phyloP scores from a whole-genome alignment of 2,113 vertebrate genomes.

The Dunckerocampus dactyliophorus region DNA sequence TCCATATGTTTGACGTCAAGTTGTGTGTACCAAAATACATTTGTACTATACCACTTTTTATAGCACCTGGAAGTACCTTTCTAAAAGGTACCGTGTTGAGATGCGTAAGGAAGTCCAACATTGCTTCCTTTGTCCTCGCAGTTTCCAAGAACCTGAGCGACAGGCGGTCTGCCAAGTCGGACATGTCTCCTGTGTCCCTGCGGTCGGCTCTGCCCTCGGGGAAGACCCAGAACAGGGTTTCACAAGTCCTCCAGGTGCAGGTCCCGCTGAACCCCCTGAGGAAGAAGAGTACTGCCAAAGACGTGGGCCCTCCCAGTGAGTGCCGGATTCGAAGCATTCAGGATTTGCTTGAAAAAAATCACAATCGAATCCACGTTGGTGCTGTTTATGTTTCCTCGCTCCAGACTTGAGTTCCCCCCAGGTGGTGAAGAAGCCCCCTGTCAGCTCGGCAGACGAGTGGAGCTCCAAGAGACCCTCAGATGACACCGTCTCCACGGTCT shows the following conservation, averaged over 20 bases:
- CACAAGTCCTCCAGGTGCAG: slow-evolving; percentile 89
- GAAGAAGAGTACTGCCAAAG: slow-evolving; percentile 86
- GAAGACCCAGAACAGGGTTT: slow-evolving; percentile 87
- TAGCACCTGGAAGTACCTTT: too few species aligned
- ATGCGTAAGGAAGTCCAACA: neutral
- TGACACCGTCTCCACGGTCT: slow-evolving; percentile 79
- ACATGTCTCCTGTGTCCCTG: slow-evolving; percentile 88
- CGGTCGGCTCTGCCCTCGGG: slow-evolving; percentile 77
- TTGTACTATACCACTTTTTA: too few species aligned
- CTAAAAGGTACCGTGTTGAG: too few species aligned
- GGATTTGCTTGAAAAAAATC: too few species aligned
- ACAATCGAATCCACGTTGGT: too few species aligned
- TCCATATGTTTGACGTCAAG: too few species aligned
- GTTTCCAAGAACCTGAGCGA: slow-evolving; percentile 93
- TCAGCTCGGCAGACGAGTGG: slow-evolving; percentile 76
- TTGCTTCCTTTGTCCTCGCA: slow-evolving; percentile 38
- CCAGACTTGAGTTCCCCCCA: slow-evolving; percentile 81
- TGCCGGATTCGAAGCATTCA: slow-evolving; percentile 18
- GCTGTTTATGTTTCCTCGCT: slow-evolving; percentile 2
- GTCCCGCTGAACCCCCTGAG: slow-evolving; percentile 87
- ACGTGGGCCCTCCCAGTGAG: slow-evolving; percentile 78
- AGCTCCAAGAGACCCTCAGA: slow-evolving; percentile 80
- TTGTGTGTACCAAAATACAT: too few species aligned
- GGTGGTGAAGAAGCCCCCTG: slow-evolving; percentile 76
- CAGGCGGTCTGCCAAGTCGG: slow-evolving; percentile 80